Conservation (phyloP, 2,888 invertebrate genomes). For the Limnephilus rhombicus region DNA sequence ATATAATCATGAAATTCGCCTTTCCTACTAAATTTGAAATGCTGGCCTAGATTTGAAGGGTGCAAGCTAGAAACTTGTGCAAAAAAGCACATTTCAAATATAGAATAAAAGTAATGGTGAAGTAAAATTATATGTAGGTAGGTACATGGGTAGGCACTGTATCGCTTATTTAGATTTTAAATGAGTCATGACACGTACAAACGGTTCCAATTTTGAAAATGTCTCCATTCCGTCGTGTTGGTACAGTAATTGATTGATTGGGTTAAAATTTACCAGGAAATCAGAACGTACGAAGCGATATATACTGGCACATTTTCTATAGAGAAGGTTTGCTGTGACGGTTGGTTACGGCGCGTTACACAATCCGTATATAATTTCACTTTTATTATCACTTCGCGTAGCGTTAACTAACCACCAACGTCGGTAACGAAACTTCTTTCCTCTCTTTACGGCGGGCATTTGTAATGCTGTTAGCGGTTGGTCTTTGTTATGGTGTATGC, state of each 20-base stretch:
- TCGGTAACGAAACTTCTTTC: not conserved
- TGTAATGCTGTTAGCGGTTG: not conserved
- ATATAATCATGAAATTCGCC: too few relatives aligned
- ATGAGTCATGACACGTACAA: too few relatives aligned
- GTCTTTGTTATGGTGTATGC: not conserved
- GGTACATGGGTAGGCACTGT: too few relatives aligned
- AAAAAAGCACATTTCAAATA: too few relatives aligned
- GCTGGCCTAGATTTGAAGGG: too few relatives aligned
- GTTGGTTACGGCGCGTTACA: not conserved
- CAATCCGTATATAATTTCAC: not conserved
- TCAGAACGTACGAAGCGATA: not conserved
- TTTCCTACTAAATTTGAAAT: too few relatives aligned
- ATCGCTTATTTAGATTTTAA: too few relatives aligned
- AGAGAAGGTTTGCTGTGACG: not conserved
- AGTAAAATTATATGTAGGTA: too few relatives aligned
- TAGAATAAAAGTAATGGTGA: too few relatives aligned
- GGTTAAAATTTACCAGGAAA: not conserved
- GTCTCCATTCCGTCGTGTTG: too few relatives aligned
- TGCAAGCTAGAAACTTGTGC: too few relatives aligned
- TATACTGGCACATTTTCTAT: not conserved
- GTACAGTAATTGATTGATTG: not conserved
- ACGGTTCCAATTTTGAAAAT: too few relatives aligned
- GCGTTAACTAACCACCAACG: not conserved
- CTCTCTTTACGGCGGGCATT: not conserved
- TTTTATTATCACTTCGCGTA: not conserved